These are phyloP conservation scores for Pachyramphus minor DNA, from an alignment of 2,113 vertebrate species.

Conservation along the genomic window DNA sequence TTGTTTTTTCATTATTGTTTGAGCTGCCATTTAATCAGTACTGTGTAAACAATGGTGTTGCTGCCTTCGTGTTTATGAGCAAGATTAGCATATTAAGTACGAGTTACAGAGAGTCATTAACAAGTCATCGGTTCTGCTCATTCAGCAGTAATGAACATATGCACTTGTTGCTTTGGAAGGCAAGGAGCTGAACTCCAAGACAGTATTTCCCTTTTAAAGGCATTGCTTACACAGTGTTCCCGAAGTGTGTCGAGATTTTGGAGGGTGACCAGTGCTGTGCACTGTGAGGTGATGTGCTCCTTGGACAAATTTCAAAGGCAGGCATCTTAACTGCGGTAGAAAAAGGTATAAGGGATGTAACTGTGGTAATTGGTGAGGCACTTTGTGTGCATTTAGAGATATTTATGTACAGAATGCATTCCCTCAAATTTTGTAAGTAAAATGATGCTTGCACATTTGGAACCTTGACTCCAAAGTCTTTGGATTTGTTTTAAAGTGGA, in stretches of 20 bases:
- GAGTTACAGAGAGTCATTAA: neutral
- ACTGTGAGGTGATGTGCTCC: neutral
- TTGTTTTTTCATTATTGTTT: neutral
- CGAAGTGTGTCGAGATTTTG: neutral
- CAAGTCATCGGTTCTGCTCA: neutral
- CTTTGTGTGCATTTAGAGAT: accelerated
- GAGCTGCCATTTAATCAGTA: neutral
- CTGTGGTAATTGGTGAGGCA: neutral
- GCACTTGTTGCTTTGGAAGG: neutral
- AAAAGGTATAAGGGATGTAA: neutral
- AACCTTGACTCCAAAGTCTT: neutral
- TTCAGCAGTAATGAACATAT: neutral
- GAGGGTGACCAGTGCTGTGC: neutral
- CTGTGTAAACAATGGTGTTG: neutral
- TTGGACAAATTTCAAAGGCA: neutral
- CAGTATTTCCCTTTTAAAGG: neutral
- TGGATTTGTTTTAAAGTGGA: neutral
- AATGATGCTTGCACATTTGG: neutral
- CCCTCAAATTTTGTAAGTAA: neutral
- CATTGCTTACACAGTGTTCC: neutral
- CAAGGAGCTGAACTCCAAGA: neutral
- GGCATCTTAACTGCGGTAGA: neutral
- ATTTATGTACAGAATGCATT: neutral
- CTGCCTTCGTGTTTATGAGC: neutral
- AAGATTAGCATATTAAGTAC: neutral